phyloP scores from a whole-genome alignment of 2,113 vertebrate species.

The Calidris pugnax region DNA sequence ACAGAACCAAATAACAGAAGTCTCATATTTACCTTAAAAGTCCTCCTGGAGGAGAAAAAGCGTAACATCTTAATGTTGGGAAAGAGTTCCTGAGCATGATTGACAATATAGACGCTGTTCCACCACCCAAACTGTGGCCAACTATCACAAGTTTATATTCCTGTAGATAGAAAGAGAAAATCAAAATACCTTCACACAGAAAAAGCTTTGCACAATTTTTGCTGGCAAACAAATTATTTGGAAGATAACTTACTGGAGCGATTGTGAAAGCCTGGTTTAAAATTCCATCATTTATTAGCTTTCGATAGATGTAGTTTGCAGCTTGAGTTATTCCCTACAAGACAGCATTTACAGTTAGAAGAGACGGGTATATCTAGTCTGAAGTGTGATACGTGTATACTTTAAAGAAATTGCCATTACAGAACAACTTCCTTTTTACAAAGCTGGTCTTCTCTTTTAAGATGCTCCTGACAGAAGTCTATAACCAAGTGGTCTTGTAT shows the following conservation, averaged over 20 bases:
- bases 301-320: slow-evolving; percentile 87
- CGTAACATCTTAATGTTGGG: slow-evolving; percentile 84
- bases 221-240: not conserved
- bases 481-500: not conserved
- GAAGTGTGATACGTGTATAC: fast-evolving
- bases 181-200: not conserved
- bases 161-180: slow-evolving; percentile 61
- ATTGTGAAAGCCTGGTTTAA: slow-evolving; percentile 91
- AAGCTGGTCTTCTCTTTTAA: not conserved
- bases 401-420: not conserved
- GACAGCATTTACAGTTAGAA: not conserved
- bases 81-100: slow-evolving; percentile 82
- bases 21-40: slow-evolving; percentile 84
- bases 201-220: not conserved
- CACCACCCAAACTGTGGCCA: slow-evolving; percentile 95
- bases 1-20: not conserved
- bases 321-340: slow-evolving; percentile 92
- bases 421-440: not conserved
- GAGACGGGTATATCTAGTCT: not conserved
- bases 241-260: slow-evolving; percentile 83
- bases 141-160: slow-evolving; percentile 92
- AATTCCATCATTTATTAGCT: slow-evolving; percentile 90
- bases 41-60: slow-evolving; percentile 95
- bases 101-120: slow-evolving; percentile 85
- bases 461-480: not conserved